phyloP scores from a whole-genome alignment of 2,888 invertebrate genomes.

The Adelognathus sp. region DNA sequence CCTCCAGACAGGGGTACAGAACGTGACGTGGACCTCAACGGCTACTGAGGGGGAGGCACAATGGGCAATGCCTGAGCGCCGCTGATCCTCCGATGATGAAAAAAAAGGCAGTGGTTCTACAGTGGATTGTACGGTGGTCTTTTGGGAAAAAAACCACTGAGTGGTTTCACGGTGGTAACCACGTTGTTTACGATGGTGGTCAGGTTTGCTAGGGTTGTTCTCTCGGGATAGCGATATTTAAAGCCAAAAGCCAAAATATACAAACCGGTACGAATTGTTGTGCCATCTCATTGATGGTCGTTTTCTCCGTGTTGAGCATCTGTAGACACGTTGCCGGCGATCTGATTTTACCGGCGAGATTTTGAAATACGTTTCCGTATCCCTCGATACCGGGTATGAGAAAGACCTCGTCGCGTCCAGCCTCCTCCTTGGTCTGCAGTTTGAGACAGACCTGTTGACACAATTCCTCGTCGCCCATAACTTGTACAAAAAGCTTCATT shows the following conservation, averaged over 20 bases:
- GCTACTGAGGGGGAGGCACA: no score
- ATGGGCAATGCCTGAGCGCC: no score
- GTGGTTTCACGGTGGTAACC: background rate
- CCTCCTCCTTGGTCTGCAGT: slow-evolving; percentile 64
- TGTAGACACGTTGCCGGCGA: slow-evolving; percentile 74
- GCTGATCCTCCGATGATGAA: no score
- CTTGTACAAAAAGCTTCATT: slow-evolving; percentile 64
- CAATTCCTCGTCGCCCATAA: slow-evolving; percentile 56
- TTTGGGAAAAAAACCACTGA: no score
- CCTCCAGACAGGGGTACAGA: no score
- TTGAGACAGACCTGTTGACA: slow-evolving; percentile 64
- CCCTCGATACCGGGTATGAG: slow-evolving; percentile 81
- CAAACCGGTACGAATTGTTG: slow-evolving; percentile 83
- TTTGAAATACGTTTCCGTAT: slow-evolving; percentile 72
- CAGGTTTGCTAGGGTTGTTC: no score
- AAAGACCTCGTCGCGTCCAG: slow-evolving; percentile 70
- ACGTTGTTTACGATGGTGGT: background rate
- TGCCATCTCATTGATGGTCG: slow-evolving; percentile 82
- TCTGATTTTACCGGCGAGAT: slow-evolving; percentile 73
- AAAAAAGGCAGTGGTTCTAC: no score
- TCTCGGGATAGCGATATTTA: no score
- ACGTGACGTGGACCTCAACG: no score
- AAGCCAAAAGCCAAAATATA: background rate
- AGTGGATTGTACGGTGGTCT: no score
- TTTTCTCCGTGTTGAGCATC: slow-evolving; percentile 72